Conservation (phyloP, 2,797 vertebrate species). For the Sorex maritimensis region DNA sequence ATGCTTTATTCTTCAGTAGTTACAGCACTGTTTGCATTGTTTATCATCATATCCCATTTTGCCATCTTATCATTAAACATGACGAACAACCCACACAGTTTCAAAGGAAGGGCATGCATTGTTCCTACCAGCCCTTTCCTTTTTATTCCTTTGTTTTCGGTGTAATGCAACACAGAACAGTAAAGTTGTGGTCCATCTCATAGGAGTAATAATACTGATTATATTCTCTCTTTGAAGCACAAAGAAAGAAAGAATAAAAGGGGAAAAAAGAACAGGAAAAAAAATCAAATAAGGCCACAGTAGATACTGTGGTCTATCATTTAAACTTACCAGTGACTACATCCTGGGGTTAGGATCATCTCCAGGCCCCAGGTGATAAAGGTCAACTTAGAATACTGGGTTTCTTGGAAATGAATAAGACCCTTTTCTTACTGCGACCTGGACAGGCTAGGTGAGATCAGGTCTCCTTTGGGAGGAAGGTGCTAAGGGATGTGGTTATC, state of each 20-base stretch:
- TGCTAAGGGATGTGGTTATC: neutral
- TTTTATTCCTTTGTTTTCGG: neutral
- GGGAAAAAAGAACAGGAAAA: neutral
- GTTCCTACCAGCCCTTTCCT: conserved; percentile 48
- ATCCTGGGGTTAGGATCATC: neutral
- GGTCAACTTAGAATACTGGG: neutral
- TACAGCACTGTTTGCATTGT: neutral
- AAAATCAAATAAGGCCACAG: neutral
- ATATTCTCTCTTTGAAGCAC: conserved; percentile 39
- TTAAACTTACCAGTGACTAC: conserved; percentile 32
- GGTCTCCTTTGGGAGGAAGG: neutral
- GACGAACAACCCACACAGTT: conserved; percentile 35
- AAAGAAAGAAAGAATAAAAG: neutral
- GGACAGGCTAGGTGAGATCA: neutral
- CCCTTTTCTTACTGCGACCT: neutral
- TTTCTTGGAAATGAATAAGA: neutral
- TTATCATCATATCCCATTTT: conserved; percentile 72
- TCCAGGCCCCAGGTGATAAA: neutral
- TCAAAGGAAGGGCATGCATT: conserved; percentile 55
- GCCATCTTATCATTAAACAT: conserved; percentile 72
- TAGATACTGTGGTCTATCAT: conserved; percentile 1
- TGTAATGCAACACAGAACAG: conserved; percentile 71
- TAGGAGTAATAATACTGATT: conserved; percentile 50
- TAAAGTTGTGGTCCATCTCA: conserved; percentile 67
- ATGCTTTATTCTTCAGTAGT: neutral